phyloP scores from a whole-genome alignment of 2,888 invertebrate species.

The Folsomia candida region DNA sequence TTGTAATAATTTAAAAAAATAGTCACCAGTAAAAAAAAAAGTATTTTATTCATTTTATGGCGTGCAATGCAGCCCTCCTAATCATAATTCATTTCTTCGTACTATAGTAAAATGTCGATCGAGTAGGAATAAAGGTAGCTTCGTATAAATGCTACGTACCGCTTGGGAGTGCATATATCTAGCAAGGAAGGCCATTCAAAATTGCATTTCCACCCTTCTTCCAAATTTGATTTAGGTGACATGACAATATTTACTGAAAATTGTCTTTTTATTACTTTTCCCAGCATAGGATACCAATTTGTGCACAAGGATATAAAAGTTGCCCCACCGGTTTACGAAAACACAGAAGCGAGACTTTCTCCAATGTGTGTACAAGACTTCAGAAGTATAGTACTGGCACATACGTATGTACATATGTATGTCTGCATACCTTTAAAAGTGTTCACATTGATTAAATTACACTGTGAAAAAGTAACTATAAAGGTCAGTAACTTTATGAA shows the following conservation, averaged over 20 bases:
- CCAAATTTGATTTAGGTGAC: constrained; percentile 1
- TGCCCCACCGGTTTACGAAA: background rate
- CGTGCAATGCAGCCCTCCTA: background rate
- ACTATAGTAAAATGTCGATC: background rate
- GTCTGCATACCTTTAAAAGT: no score
- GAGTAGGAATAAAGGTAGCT: background rate
- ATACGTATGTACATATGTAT: no score
- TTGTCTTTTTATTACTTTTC: constrained; percentile 3
- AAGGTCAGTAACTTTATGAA: no score
- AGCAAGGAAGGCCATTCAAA: background rate
- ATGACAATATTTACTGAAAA: constrained; percentile 1
- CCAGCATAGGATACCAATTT: background rate
- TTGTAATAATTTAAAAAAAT: no score
- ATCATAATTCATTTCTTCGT: background rate
- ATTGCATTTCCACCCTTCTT: background rate
- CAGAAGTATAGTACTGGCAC: no score
- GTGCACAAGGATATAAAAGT: background rate
- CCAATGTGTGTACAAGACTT: no score
- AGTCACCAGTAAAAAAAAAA: no score
- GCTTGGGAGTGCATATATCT: background rate
- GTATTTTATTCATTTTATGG: background rate
- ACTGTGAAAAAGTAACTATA: no score
- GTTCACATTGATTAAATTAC: no score
- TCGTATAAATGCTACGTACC: background rate
- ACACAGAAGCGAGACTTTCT: no score